Percentiles rank a stretch among this genome's conserved stretches.
phyloP scores from a whole-genome alignment of 2,113 vertebrate species.

The Tapirus terrestris region DNA sequence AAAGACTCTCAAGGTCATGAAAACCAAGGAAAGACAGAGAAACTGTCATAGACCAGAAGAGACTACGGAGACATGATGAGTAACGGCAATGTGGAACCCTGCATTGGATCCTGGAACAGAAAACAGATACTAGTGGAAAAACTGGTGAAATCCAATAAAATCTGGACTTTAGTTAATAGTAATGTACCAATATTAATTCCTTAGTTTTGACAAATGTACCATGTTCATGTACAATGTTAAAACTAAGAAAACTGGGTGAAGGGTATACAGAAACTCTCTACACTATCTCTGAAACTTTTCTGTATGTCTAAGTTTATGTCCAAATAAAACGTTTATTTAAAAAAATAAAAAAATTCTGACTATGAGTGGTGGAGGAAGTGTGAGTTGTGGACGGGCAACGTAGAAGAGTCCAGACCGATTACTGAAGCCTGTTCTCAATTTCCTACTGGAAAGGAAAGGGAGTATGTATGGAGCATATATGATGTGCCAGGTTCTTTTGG shows the following conservation, averaged over 20 bases:
- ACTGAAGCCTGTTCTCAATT: background rate
- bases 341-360: background rate
- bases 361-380: background rate
- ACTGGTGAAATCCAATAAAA: background rate
- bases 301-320: background rate
- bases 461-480: background rate
- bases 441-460: background rate
- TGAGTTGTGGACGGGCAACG: background rate
- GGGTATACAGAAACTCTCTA: background rate
- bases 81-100: background rate
- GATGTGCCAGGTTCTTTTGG: background rate
- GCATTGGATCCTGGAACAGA: background rate
- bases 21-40: slow-evolving; percentile 12
- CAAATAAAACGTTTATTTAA: background rate
- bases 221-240: background rate
- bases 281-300: background rate
- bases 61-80: background rate
- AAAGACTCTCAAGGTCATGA: background rate
- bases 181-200: background rate
- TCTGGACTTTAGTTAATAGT: background rate
- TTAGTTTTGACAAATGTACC: background rate
- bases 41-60: background rate
- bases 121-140: background rate
- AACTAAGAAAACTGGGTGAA: background rate
- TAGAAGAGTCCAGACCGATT: background rate